Conservation (phyloP, 2,888 invertebrate genomes). For the Phragmatobia fuliginosa region DNA sequence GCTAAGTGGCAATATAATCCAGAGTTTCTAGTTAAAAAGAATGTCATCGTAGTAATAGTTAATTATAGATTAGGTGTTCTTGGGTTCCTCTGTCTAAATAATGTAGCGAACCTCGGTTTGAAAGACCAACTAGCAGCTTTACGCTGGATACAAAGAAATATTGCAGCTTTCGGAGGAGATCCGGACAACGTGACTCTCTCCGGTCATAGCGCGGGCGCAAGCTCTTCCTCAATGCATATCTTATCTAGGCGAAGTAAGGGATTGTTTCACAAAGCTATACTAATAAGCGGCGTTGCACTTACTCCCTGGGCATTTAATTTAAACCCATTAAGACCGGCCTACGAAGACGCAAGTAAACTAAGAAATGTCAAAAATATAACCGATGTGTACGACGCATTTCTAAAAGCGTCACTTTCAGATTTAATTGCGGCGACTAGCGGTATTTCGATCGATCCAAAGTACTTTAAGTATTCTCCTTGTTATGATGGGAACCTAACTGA, state of each 20-base stretch:
- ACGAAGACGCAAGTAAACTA: conserved; percentile 71
- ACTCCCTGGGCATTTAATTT: conserved; percentile 77
- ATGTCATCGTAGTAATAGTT: conserved; percentile 68
- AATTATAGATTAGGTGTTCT: conserved; percentile 78
- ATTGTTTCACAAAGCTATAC: conserved; percentile 76
- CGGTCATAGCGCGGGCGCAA: conserved; percentile 79
- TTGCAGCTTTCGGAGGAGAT: conserved; percentile 77
- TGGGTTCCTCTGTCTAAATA: conserved; percentile 76
- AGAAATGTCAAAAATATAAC: conserved; percentile 50
- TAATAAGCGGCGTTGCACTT: conserved; percentile 74
- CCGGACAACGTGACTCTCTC: conserved; percentile 78
- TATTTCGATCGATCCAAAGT: conserved; percentile 67
- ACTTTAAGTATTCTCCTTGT: conserved; percentile 79
- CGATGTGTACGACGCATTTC: conserved; percentile 65
- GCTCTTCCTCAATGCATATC: conserved; percentile 74
- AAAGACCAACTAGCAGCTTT: conserved; percentile 79
- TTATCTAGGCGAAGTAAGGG: conserved; percentile 69
- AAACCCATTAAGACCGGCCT: conserved; percentile 61
- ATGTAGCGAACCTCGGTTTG: conserved; percentile 75
- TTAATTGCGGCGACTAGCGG: conserved; percentile 65
- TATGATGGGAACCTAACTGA: conserved; percentile 66
- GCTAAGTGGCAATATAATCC: conserved; percentile 78
- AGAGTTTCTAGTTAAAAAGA: conserved; percentile 74
- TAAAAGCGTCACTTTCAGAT: conserved; percentile 58
- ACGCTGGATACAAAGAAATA: conserved; percentile 76